Evolutionary conservation across 2,888 invertebrate species (phyloP), one percentile per base, ranked within the genome.

Genomic region (Carcina quercana): DNA sequence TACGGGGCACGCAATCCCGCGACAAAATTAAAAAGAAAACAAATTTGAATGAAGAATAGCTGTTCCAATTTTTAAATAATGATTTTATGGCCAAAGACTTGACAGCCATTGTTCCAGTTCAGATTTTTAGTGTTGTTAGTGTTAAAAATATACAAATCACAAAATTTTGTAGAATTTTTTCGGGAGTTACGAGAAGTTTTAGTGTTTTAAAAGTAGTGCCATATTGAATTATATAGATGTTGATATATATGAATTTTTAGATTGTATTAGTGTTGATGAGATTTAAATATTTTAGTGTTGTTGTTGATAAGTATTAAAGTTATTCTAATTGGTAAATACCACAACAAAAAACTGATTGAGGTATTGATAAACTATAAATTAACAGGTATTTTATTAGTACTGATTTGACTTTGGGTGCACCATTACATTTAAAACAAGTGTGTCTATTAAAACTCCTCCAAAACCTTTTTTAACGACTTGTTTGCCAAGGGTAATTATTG

Each of bases 151-250:
- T 33, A 21, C 2, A 19, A 25, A n/a, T n/a, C n/a, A n/a, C n/a
- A n/a, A n/a, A n/a, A 22, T 37, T 37, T 37, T 34, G 37, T 34
- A 37, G 33, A 33, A 37, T 30, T 37, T 37, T 37, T 37, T 33
- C 22, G 36, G 20, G 13, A 10, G 25, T 26, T 29, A 28, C n/a
- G 10, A 28, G 2, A 7, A 27, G 17, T 28, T 22, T 11, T 22
- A 17, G 15, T 3, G 24, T 15, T 30, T 14, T n/a, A 19, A 13
- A 12, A 15, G 12, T 28, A 13, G 13, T 20, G 5, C n/a, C 7
- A 14, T 12, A 28, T 5, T 30, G 17, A 12, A 34, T 25, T 22
- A 25, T 17, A 28, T 33, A 35, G 31, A 15, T 28, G 22, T 38
- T 24, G 30, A 34, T 25, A 24, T 40, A 35, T 34, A 22, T 12